Percentiles rank a stretch among this genome's conserved stretches.
These are phyloP conservation scores for Gari tellinella DNA, from an alignment of 2,888 invertebrate species.

Conservation along the genomic window DNA sequence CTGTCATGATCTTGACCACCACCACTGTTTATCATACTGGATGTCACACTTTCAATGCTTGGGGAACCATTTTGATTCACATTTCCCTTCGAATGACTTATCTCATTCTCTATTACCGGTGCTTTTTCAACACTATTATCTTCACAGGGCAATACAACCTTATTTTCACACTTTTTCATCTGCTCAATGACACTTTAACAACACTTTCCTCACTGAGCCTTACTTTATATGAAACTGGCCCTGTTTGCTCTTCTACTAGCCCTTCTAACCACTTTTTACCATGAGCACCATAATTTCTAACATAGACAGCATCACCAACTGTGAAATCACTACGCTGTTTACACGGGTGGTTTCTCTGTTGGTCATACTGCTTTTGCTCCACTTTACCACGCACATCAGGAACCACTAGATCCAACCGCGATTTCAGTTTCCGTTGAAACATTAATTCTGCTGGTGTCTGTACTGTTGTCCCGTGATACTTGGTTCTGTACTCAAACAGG, in stretches of 20 bases:
- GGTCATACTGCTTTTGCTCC: slow-evolving; percentile 8
- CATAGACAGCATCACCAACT: neutral
- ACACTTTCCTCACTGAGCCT: neutral
- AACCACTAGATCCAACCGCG: slow-evolving; percentile 16
- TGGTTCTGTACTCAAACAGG: slow-evolving; percentile 6
- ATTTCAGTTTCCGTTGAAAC: slow-evolving; percentile 10
- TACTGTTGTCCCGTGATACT: neutral
- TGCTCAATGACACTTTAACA: too few species aligned
- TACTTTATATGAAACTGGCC: slow-evolving; percentile 1
- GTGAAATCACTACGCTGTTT: slow-evolving; percentile 5
- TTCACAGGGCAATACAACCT: too few species aligned
- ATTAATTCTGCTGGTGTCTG: slow-evolving; percentile 16
- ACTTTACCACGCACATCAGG: slow-evolving; percentile 19
- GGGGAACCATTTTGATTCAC: too few species aligned
- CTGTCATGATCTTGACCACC: too few species aligned
- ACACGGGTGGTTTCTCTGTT: slow-evolving; percentile 5
- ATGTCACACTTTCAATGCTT: too few species aligned
- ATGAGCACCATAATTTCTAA: slow-evolving; percentile 7
- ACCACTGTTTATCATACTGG: too few species aligned
- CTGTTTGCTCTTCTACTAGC: neutral
- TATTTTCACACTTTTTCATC: too few species aligned
- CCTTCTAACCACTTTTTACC: slow-evolving; percentile 1
- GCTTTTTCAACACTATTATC: too few species aligned
- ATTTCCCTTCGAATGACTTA: too few species aligned
- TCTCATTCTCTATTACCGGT: too few species aligned